phyloP scores from a whole-genome alignment of 2,888 invertebrate species.

The Aleiodes alternator region DNA sequence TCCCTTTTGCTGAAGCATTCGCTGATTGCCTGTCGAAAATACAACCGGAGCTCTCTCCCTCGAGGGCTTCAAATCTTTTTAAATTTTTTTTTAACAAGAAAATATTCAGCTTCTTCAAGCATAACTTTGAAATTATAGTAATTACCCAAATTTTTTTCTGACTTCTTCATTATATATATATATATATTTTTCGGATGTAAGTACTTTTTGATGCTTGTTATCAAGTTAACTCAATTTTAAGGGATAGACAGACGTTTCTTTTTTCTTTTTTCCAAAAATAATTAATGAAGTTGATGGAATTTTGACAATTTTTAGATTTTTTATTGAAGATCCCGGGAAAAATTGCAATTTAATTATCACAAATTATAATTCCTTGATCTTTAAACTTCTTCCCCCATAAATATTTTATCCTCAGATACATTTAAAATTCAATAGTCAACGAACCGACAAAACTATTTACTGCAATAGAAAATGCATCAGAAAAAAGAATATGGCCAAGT shows the following conservation, averaged over 20 bases:
- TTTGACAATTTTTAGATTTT: neutral
- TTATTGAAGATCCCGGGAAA: neutral
- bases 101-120: conserved; percentile 14
- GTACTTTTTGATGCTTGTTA: conserved; percentile 6
- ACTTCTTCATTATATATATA: neutral
- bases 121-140: neutral
- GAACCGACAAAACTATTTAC: neutral
- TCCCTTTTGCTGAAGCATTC: neutral
- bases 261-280: neutral
- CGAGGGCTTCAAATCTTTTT: conserved; percentile 3
- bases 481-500: neutral
- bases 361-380: too few relatives aligned
- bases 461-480: conserved; percentile 1
- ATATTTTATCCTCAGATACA: neutral
- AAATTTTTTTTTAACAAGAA: neutral
- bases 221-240: conserved; percentile 1
- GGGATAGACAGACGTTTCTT: neutral
- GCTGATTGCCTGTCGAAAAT: conserved; percentile 16
- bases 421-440: conserved; percentile 8
- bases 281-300: neutral
- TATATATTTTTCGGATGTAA: neutral
- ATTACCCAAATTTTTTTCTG: conserved; percentile 1
- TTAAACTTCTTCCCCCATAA: too few relatives aligned
- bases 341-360: neutral
- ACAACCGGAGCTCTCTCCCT: neutral